A percentile compares a stretch with the other conserved stretches of the same genome.
These are phyloP conservation scores for Ophraella communa DNA, from an alignment of 2,888 invertebrate genomes.

Conservation along the genomic window DNA sequence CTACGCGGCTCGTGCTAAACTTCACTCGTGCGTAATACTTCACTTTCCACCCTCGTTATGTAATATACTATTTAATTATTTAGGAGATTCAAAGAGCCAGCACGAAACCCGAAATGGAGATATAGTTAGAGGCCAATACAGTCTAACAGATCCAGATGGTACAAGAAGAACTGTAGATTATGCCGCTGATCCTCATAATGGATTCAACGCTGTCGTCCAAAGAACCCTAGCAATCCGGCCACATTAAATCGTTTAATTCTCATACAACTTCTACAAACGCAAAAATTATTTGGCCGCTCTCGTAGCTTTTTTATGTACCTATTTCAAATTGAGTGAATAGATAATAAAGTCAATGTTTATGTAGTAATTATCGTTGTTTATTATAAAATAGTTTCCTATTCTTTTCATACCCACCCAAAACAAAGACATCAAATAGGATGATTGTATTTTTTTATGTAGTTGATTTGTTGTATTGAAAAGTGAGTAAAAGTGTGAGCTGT, in stretches of 20 bases:
- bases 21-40: too few relatives aligned
- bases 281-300: constrained; percentile 25
- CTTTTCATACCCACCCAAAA: too few relatives aligned
- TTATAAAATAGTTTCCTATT: too few relatives aligned
- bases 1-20: too few relatives aligned
- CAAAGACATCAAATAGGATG: too few relatives aligned
- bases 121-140: constrained; percentile 56
- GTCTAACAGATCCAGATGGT: constrained; percentile 56
- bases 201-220: constrained; percentile 56
- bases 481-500: too few relatives aligned
- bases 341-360: constrained; percentile 7
- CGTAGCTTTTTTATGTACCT: constrained; percentile 11
- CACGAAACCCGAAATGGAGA: constrained; percentile 55
- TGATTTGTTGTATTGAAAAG: too few relatives aligned
- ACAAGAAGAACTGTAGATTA: constrained; percentile 55
- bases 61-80: too few relatives aligned
- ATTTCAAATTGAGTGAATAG: constrained; percentile 7
- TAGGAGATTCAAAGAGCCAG: constrained; percentile 57
- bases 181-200: constrained; percentile 53
- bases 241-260: constrained; percentile 2
- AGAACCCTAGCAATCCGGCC: constrained; percentile 43
- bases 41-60: too few relatives aligned
- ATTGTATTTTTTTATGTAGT: too few relatives aligned
- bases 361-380: background rate
- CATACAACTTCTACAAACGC: background rate